Evolutionary conservation across 2,113 vertebrate species (phyloP).

Genomic region (Nothocercus nigrocapillus): DNA sequence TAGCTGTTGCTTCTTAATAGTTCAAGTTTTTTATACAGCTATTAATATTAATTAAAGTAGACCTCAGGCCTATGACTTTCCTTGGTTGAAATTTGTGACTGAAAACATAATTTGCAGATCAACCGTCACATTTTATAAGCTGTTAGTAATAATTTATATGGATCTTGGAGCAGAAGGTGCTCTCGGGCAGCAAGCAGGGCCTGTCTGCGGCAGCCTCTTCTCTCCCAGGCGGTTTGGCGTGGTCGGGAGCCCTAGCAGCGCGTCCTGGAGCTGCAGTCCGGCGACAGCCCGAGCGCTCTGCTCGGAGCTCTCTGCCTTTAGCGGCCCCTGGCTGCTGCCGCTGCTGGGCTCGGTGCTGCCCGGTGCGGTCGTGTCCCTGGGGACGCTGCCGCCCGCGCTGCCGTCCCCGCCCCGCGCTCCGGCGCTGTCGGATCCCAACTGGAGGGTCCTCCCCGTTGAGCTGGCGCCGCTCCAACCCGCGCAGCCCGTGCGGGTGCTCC

Average conservation of each 20-base stretch:
- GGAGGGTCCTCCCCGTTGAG: no score
- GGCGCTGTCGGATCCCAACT: no score
- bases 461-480: no score
- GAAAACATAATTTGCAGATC: not conserved
- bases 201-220: not conserved
- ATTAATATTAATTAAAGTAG: constrained; percentile 10
- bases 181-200: not conserved
- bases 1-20: constrained; percentile 19
- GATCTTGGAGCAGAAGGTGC: not conserved
- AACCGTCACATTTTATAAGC: not conserved
- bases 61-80: not conserved
- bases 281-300: not conserved
- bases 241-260: not conserved
- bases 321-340: no score
- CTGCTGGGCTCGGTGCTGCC: no score
- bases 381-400: no score
- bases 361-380: no score
- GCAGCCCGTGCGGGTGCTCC: not conserved
- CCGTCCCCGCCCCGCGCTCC: no score
- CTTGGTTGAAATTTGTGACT: constrained; percentile 2
- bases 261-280: not conserved
- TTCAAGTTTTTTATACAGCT: not conserved
- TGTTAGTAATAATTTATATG: not conserved
- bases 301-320: not conserved
- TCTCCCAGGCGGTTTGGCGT: accelerated